Evolutionary conservation across 30 jellyfish, hydroid and myxozoan genomes (phyloP), one percentile per base, ranked within the genome.

Genomic region (Hydra vulgaris): DNA sequence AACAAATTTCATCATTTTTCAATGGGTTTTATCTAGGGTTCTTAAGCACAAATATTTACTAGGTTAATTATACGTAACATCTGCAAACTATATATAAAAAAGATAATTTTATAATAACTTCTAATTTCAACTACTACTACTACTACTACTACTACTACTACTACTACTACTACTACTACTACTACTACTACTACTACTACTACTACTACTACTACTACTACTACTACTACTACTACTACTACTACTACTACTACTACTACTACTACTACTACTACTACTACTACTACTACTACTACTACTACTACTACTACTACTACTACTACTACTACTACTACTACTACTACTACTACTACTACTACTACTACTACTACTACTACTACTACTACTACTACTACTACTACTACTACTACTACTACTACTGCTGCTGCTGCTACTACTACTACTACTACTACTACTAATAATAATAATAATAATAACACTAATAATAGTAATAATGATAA

Each of bases 181-280:
- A 56, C 72, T 56, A 56, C 72, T 56, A 56, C 72, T 56, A 56
- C 72, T 56, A 56, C 72, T 56, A 56, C 72, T 56, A 56, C 72
- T 56, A 56, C 72, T 56, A 56, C 72, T 56, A 56, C 72, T 56
- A 56, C 72, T 56, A 56, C n/a, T 56, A 56, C 72, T 56, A 56
- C 72, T 56, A 56, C 72, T 56, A 56, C 72, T 56, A 56, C 72
- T 56, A 56, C 72, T 56, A 56, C 72, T 56, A 56, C n/a, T 56
- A 56, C 72, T 56, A 56, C 72, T 56, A 56, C 72, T 56, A 56
- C 72, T 56, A 56, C 72, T 56, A 56, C 72, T 56, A 56, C n/a
- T 56, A 56, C 72, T 56, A 56, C 72, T 56, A 56, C n/a, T 56
- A 56, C 72, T 56, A 56, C 72, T 56, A 56, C n/a, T 56, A 56